Base-by-base conservation (phyloP, 2,888 invertebrate genomes). In the Troides helena region DNA sequence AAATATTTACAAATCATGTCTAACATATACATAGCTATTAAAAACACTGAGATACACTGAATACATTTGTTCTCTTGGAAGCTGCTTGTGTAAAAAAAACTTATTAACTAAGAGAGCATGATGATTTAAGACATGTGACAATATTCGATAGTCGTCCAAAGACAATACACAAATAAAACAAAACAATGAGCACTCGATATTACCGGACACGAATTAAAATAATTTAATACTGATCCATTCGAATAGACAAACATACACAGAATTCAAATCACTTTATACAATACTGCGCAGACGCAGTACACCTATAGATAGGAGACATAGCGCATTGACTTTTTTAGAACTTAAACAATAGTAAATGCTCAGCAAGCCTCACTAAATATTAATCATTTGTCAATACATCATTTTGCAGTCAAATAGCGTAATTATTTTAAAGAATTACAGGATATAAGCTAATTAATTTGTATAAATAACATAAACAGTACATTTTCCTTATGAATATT, bases 261-360 rank as follows among this genome's bases (percentile, higher is more conserved):
- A 74, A 72, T 73, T 74, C 74, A 73, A 73, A 80, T 73, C 77
- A 74, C 74, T 71, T 72, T 74, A 76, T 76, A 85, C 81, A 84
- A 82, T 83, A 81, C 78, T 79, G 81, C 75, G 80, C 80, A 82
- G 80, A 81, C 80, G 80, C 78, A 30, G 30, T 30, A 30, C 30
- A 4, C 30, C 30, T 30, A 3, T 30, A 30, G 30, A 30, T 30
- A 30, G 30, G 77, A 79, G 83, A 81, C 81, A 81, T 72, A 79
- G 77, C 76, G 73, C 74, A 78, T 77, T 72, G 74, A 75, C 77
- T 75, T 81, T 83, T 82, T 84, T 78, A 77, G 85, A 85, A 85
- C 85, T 88, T 84, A 83, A 78, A 82, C 82, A 84, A 81, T 87
- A 88, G 81, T 90, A 90, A 90, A 91, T 91, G 91, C 90, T 85